A percentile compares a stretch with the other conserved stretches of the same genome.
Conservation (phyloP, 2,113 vertebrate genomes). For the Mustela lutreola region DNA sequence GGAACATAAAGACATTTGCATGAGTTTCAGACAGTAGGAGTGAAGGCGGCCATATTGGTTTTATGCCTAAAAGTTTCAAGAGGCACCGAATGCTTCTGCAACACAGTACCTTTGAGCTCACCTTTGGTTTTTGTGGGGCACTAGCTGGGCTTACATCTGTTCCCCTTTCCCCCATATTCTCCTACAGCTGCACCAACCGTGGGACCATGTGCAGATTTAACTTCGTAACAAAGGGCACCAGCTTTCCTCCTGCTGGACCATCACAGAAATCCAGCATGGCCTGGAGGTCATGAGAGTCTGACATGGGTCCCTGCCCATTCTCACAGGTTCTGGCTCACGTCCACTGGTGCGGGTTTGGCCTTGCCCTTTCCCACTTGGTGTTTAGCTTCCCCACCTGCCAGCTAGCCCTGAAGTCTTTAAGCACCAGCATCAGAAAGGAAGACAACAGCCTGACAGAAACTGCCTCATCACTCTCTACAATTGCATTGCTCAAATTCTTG, state of each 20-base stretch:
- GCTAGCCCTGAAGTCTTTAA: background rate
- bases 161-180: background rate
- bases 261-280: accelerated
- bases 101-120: too few relatives aligned
- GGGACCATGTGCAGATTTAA: background rate
- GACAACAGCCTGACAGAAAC: background rate
- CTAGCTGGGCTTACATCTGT: background rate
- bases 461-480: background rate
- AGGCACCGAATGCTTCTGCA: accelerated
- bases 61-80: accelerated
- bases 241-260: background rate
- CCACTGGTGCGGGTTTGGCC: accelerated
- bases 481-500: background rate
- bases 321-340: accelerated
- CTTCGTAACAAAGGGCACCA: background rate
- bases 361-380: background rate
- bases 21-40: background rate
- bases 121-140: background rate
- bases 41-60: background rate
- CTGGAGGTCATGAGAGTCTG: background rate
- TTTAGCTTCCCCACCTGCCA: background rate
- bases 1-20: background rate
- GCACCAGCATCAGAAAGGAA: background rate
- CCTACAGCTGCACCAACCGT: background rate
- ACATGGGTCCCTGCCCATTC: background rate